These are phyloP conservation scores for Gymnoscelis rufifasciata DNA, from an alignment of 2,888 invertebrate genomes.

Conservation along the genomic window DNA sequence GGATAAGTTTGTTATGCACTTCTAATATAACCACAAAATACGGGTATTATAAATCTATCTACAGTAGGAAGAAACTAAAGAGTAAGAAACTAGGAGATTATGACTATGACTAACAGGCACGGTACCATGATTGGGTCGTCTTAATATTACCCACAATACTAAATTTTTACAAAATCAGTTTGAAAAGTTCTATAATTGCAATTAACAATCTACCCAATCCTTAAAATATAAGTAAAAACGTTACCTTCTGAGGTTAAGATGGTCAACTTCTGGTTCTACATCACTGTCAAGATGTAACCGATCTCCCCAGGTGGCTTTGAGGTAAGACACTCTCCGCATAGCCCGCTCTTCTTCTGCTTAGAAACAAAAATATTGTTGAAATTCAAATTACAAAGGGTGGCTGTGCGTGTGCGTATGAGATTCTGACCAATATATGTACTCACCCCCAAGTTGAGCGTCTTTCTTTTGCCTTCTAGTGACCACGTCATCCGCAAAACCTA, in stretches of 20 bases:
- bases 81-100: constrained; percentile 19
- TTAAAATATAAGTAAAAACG: not conserved
- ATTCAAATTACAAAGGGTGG: not conserved
- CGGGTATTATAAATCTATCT: constrained; percentile 33
- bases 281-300: constrained; percentile 86
- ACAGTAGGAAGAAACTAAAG: constrained; percentile 26
- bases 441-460: constrained; percentile 75
- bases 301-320: constrained; percentile 94
- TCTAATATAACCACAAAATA: constrained; percentile 26
- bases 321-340: constrained; percentile 94
- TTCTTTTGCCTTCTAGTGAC: constrained; percentile 76
- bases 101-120: too few species aligned
- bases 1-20: constrained; percentile 35
- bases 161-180: too few species aligned
- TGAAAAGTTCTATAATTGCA: too few species aligned
- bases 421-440: constrained; percentile 29
- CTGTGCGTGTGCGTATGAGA: not conserved
- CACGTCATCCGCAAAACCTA: constrained; percentile 77
- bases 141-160: too few species aligned
- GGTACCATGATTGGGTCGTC: too few species aligned
- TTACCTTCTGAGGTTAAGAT: constrained; percentile 83
- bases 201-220: too few species aligned
- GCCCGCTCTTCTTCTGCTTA: constrained; percentile 90
- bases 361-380: constrained; percentile 33
- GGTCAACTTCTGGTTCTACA: constrained; percentile 79